phyloP scores from a whole-genome alignment of 1,140 invertebrate species.

The Drosophila orosa region DNA sequence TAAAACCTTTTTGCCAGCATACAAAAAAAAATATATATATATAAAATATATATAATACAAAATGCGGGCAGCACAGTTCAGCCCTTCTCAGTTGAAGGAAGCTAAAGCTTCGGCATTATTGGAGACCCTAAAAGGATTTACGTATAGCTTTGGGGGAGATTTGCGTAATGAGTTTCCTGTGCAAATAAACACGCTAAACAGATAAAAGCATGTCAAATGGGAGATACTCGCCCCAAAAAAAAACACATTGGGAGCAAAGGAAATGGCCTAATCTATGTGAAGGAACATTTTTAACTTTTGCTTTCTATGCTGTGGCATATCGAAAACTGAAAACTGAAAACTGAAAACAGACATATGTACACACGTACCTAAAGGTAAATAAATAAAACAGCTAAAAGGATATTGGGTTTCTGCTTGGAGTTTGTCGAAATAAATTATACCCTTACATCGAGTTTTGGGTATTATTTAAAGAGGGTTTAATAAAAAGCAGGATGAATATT shows the following conservation, averaged over 20 bases:
- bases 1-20: neutral
- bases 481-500: neutral
- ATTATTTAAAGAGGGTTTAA: neutral
- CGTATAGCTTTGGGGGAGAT: constrained; percentile 71
- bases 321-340: constrained; percentile 21
- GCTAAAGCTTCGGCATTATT: constrained; percentile 31
- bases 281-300: constrained; percentile 25
- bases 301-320: constrained; percentile 30
- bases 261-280: constrained; percentile 26
- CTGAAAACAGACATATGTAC: constrained; percentile 4
- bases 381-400: constrained; percentile 6
- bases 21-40: neutral
- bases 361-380: constrained; percentile 15
- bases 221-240: constrained; percentile 1
- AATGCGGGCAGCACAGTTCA: constrained; percentile 7
- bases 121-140: constrained; percentile 64
- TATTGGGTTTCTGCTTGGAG: neutral
- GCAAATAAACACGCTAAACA: constrained; percentile 69
- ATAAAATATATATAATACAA: constrained; percentile 5
- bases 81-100: constrained; percentile 11
- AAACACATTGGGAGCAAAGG: constrained; percentile 5
- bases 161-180: constrained; percentile 78
- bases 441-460: neutral
- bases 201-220: constrained; percentile 48
- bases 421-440: neutral